Base-by-base conservation (phyloP, 1,140 invertebrate species). In the Caenorhabditis remanei region DNA sequence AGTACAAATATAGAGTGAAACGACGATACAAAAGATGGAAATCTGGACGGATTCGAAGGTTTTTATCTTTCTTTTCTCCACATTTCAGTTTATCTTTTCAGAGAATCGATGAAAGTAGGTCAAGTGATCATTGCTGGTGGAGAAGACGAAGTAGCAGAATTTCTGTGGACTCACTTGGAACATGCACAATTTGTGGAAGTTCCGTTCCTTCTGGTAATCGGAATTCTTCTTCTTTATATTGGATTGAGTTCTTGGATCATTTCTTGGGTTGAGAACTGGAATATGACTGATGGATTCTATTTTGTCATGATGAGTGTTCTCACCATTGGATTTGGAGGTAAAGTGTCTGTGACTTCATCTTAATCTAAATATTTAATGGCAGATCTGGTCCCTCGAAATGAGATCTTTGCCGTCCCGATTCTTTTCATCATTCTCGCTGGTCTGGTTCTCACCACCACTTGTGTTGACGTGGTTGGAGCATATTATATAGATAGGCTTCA, bases 241-340 rank as follows among this genome's bases (percentile, higher is more conserved):
- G 61, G 58, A 50, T 50, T 87, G 19, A 84, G 90, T 21, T 88
- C 92, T 1, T 90, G 91, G 71, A 79, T 90, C 11, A 91, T 92
- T 43, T 87, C 91, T n/a, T 87, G 87, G 67, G 21, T 92, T 24
- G 91, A 92, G 75, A 85, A 87, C 40, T 92, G 91, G 91, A 83
- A 84, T 41, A 75, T 87, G 24, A 63, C 84, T 7, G 88, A 91
- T 50, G 90, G 90, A 16, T 90, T 93, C 71, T 92, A 92, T 84
- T 92, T 93, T 83, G 89, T 93, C n/a, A 91, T 92, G 87, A 92
- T 92, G 88, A 88, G 86, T 46, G 92, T 92, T 32, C 84, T 92
- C 14, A 92, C 91, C 1, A 90, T 92, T 41, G 91, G 91, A n/a
- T 92, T 92, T 79, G 91, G 91, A 89, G 90, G 90, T 91, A 14